Evolutionary conservation across 2,113 vertebrate genomes (phyloP).

Genomic region (Neolamprologus devosi): DNA sequence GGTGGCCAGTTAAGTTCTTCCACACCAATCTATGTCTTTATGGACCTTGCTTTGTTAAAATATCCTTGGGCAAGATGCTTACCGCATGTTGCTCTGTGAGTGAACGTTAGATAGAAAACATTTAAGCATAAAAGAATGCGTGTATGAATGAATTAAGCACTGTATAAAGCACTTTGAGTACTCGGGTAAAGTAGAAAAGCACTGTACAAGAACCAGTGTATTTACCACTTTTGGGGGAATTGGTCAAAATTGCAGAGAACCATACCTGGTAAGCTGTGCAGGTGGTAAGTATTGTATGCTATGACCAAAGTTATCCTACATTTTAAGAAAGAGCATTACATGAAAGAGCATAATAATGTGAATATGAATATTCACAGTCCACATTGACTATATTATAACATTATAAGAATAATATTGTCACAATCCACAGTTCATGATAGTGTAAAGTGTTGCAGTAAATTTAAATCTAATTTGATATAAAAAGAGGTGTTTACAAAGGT

Average conservation of each 20-base stretch:
- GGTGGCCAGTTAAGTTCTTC: neutral
- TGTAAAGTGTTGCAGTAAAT: too few species aligned
- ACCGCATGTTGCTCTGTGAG: neutral
- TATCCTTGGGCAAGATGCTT: neutral
- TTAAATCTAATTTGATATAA: too few species aligned
- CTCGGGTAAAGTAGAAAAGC: neutral
- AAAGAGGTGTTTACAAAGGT: too few species aligned
- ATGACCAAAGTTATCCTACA: neutral
- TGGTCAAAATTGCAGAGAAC: neutral
- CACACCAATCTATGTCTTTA: neutral
- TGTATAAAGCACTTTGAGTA: neutral
- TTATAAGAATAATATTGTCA: neutral
- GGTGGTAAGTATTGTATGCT: neutral
- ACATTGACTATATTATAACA: neutral
- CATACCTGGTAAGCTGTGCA: neutral
- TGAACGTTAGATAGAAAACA: neutral
- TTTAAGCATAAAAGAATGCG: rapidly evolving
- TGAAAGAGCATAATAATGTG: neutral
- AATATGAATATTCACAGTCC: neutral
- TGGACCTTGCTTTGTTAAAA: neutral
- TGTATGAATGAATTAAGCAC: neutral
- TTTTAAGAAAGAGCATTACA: neutral
- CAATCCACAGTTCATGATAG: neutral
- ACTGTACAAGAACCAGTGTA: neutral
- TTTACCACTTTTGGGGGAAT: neutral